Conservation (phyloP, 2,797 vertebrate genomes). For the Paedocypris micromegethes region DNA sequence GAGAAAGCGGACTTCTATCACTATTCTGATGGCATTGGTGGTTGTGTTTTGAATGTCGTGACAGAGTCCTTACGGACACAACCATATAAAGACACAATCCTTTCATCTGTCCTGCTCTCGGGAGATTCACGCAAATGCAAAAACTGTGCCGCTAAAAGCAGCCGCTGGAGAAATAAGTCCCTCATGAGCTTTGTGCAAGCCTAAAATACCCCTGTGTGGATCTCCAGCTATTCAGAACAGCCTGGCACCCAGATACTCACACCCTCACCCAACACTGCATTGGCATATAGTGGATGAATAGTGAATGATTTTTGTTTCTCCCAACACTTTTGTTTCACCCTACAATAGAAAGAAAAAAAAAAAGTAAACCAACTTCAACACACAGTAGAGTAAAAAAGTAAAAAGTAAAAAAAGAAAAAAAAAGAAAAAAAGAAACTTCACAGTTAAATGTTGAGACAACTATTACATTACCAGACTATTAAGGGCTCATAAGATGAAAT, state of each 20-base stretch:
- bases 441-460: too few species aligned
- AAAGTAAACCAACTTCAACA: too few species aligned
- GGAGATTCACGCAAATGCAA: conserved; percentile 23
- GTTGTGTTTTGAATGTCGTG: conserved; percentile 23
- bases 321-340: too few species aligned
- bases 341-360: too few species aligned
- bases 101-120: conserved; percentile 11
- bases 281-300: neutral
- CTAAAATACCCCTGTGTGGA: conserved; percentile 29
- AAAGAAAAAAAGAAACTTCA: too few species aligned
- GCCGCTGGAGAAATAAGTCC: conserved; percentile 19
- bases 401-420: too few species aligned
- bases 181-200: conserved; percentile 13
- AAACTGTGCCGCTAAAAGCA: conserved; percentile 27
- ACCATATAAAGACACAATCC: conserved; percentile 39
- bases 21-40: conserved; percentile 2
- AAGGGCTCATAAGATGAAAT: too few species aligned
- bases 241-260: conserved; percentile 30
- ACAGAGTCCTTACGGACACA: conserved; percentile 14
- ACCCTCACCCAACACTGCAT: conserved; percentile 7
- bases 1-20: conserved; percentile 1
- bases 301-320: too few species aligned
- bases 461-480: too few species aligned
- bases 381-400: too few species aligned
- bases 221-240: conserved; percentile 27